Evolutionary conservation across 2,113 vertebrate genomes (phyloP).

Genomic region (Callorhinus ursinus): DNA sequence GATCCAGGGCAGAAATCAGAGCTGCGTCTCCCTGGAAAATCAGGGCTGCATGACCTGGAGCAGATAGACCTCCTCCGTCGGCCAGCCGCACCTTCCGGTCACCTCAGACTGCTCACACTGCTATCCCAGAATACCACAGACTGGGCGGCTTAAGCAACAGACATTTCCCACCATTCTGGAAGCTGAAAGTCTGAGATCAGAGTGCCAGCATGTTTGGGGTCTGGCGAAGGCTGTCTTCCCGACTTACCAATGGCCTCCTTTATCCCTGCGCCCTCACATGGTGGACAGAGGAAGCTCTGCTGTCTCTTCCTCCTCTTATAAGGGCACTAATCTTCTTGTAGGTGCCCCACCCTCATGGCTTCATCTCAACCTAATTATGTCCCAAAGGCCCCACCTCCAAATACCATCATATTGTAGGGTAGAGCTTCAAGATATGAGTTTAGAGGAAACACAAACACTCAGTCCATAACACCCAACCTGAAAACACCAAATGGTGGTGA

Average conservation of each 20-base stretch:
- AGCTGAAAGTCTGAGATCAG: neutral
- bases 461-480: rapidly evolving
- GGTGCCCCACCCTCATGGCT: neutral
- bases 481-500: neutral
- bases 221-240: neutral
- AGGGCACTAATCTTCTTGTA: neutral
- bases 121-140: neutral
- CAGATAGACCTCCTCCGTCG: no score
- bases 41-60: neutral
- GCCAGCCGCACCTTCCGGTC: neutral
- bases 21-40: neutral
- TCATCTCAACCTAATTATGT: neutral
- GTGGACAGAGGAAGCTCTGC: neutral
- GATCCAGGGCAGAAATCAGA: neutral
- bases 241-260: neutral
- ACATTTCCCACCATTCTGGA: neutral
- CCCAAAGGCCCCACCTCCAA: neutral
- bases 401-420: neutral
- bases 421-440: neutral
- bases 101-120: neutral
- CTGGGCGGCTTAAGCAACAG: neutral
- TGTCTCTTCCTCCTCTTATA: neutral
- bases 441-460: no score
- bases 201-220: rapidly evolving
- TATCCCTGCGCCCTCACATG: neutral